These are phyloP conservation scores for Esox lucius DNA, from an alignment of 2,797 vertebrate species.

Conservation along the genomic window DNA sequence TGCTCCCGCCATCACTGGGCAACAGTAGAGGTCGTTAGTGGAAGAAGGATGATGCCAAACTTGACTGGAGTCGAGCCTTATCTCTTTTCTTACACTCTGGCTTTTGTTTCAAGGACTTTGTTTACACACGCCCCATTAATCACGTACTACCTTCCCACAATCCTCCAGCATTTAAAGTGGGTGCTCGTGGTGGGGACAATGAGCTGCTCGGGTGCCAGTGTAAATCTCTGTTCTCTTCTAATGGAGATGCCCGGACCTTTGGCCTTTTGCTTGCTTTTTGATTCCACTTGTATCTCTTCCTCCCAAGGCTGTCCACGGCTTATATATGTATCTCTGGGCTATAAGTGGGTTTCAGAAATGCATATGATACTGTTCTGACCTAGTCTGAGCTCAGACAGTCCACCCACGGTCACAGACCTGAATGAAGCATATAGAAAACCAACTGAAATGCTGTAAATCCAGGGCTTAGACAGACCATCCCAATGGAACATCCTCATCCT, in stretches of 20 bases:
- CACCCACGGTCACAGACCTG: slow-evolving; percentile 41
- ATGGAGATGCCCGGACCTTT: slow-evolving; percentile 58
- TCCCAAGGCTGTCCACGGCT: slow-evolving; percentile 51
- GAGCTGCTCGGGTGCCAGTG: slow-evolving; percentile 64
- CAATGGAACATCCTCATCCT: too few species aligned
- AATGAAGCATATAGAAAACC: slow-evolving; percentile 16
- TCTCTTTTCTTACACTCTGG: slow-evolving; percentile 79
- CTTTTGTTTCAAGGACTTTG: slow-evolving; percentile 85
- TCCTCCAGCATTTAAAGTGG: slow-evolving; percentile 73
- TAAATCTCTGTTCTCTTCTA: slow-evolving; percentile 66
- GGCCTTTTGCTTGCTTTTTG: slow-evolving; percentile 53
- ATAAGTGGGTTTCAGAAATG: slow-evolving; percentile 27
- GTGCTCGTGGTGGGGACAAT: slow-evolving; percentile 63
- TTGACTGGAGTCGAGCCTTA: slow-evolving; percentile 79
- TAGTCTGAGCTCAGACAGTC: slow-evolving; percentile 25
- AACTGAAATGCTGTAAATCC: slow-evolving; percentile 30
- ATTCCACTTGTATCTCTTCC: slow-evolving; percentile 52
- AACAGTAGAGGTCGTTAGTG: slow-evolving; percentile 82
- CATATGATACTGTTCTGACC: slow-evolving; percentile 46
- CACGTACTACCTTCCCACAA: slow-evolving; percentile 72
- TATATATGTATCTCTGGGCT: slow-evolving; percentile 57
- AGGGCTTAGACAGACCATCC: too few species aligned
- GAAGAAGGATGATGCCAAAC: slow-evolving; percentile 82
- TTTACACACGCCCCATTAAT: slow-evolving; percentile 81
- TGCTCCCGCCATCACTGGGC: slow-evolving; percentile 68